phyloP scores from a whole-genome alignment of 2,888 invertebrate genomes.

The Arrhopalites spinosus region DNA sequence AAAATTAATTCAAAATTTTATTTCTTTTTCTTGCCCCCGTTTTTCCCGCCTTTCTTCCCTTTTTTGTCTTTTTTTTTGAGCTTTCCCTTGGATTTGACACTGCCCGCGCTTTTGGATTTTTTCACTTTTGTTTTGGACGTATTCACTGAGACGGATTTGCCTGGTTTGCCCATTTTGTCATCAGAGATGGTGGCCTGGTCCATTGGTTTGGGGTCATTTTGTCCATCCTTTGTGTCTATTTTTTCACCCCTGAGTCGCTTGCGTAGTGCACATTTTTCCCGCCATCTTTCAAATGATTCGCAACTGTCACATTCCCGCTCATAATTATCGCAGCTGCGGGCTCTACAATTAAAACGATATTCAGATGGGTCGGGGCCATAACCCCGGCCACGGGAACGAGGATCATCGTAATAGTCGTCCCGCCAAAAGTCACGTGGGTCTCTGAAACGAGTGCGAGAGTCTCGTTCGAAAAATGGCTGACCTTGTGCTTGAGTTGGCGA shows the following conservation, averaged over 20 bases:
- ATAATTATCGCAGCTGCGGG: too few species aligned
- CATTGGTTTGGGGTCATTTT: constrained; percentile 1
- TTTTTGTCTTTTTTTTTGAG: background rate
- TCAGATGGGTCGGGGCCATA: too few species aligned
- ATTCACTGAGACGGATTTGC: background rate
- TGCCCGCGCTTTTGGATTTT: background rate
- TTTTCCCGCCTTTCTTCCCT: background rate
- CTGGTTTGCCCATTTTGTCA: background rate
- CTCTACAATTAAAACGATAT: too few species aligned
- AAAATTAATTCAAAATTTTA: background rate
- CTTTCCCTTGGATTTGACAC: background rate
- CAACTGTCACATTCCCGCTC: background rate
- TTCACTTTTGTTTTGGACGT: background rate
- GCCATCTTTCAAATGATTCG: background rate
- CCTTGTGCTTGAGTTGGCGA: background rate
- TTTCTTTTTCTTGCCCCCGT: background rate
- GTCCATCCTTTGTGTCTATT: background rate
- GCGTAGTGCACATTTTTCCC: background rate
- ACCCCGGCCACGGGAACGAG: background rate
- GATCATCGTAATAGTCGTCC: background rate
- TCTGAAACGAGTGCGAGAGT: too few species aligned
- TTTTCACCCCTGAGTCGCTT: background rate
- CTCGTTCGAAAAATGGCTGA: too few species aligned
- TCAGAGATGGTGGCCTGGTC: background rate
- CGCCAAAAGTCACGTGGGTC: background rate